Base-by-base conservation (phyloP, 2,888 invertebrate genomes). In the Eubasilissa splendida region DNA sequence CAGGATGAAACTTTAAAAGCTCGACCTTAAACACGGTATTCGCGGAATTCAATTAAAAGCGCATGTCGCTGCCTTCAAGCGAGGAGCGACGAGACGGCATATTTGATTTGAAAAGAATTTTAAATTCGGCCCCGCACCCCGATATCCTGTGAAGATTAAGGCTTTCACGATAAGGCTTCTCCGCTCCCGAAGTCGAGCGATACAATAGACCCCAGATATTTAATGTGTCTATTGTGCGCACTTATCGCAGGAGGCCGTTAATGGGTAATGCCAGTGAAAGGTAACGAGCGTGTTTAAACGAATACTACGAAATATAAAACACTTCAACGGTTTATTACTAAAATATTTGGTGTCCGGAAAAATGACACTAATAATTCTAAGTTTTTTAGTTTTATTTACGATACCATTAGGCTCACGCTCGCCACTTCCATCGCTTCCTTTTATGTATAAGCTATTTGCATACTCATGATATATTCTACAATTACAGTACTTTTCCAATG, bases 71-170 rank as follows among this genome's bases (percentile, higher is more conserved):
- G 58, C 50, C 52, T 58, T 58, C 31, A 50, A 42, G 3, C 42
- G 42, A 22, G 22, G 22, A 65, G 50, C 58, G 53, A 33, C 63
- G 63, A 50, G 63, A 74, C 66, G 65, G 56, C 73, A 66, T 77
- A 73, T 56, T 74, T 66, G 73, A 76, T 79, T 73, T 79, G 76
- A 82, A 82, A 81, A 73, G 79, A 82, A 82, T 82, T 77, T 76
- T 65, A 79, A 82, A 82, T 79, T 76, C 76, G 70, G 52, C 70
- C 73, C 60, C 59, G 54, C 58, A 60, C 74, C 63, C 68, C 65
- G 70, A 74, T 77, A 77, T 74, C 77, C 77, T 66, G 66, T 60
- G 52, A 42, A 79, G 82, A 82, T 82, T 79, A 79, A 82, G 79
- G 79, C 73, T 68, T 52, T 63, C 5, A 33, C 68, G 14, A 50